Evolutionary conservation across 1,140 invertebrate species (phyloP), one percentile per base, ranked within the genome.

Genomic region (Coenobita brevimanus): DNA sequence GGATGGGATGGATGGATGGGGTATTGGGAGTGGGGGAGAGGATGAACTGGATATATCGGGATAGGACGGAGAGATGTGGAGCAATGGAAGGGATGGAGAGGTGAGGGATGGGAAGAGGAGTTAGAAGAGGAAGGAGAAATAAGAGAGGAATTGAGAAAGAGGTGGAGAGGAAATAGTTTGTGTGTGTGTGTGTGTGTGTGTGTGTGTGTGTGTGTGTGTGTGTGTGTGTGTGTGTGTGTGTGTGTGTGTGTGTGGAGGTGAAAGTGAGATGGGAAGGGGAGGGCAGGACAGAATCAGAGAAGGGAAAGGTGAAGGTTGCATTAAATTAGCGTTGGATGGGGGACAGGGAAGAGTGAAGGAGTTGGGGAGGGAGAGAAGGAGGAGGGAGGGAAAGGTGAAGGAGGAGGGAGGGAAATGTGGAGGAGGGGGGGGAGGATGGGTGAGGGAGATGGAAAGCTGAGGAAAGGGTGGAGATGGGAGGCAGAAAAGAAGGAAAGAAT

Each of bases 271-370:
- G 73, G 43, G 73, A 76, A 41, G 43, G 73, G 43, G 73, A 76
- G 73, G 43, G 73, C 36, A 41, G 43, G 73, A 76, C 33, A 76
- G 73, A 76, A 43, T 43, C 36, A 76, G 73, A 76, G 73, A 76
- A 41, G 43, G 71, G n/a, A 21, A 75, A 41, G 30, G 67, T n/a
- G 30, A 71, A 15, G 30, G 21, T 15, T 15, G 67, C 2, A 71
- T 15, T 71, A 15, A n/a, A 15, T n/a, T 30, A 71, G 17, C 3
- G 17, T 71, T 30, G 30, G 62, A 64, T n/a, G 30, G 62, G 30
- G 62, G 30, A 30, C n/a, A 30, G 30, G 62, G 30, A 30, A 64
- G 62, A 64, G 62, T 24, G 62, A 64, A 30, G 30, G 62, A 64
- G 62, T 24, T n/a, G 30, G 62, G 30, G 62, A 64, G 62, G 3